Evolutionary conservation across 2,888 invertebrate species (phyloP).

Genomic region (Drosophila cyrtoloma): DNA sequence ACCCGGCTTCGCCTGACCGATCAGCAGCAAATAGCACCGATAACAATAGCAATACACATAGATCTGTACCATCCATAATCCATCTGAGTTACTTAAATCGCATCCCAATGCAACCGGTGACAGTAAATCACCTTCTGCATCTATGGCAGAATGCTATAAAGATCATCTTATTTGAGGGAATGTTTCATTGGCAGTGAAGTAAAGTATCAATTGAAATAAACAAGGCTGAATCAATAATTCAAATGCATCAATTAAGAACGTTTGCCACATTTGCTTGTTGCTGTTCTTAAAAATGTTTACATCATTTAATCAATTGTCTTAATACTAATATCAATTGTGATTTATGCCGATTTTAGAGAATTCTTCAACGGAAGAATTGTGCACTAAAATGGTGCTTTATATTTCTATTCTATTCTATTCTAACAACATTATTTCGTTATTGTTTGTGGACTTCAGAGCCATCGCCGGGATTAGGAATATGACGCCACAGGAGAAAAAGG

Average conservation of each 20-base stretch:
- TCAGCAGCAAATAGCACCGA: conserved; percentile 6
- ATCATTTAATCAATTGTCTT: background rate
- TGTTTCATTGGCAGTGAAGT: background rate
- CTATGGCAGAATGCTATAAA: background rate
- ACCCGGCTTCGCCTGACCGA: conserved; percentile 18
- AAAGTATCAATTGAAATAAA: background rate
- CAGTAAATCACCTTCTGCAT: background rate
- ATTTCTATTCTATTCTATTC: too few species aligned
- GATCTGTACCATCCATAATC: background rate
- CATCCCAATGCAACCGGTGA: background rate
- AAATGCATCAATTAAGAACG: background rate
- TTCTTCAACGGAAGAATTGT: background rate
- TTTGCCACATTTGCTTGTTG: background rate
- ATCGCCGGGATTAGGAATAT: background rate
- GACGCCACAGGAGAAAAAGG: conserved; percentile 51
- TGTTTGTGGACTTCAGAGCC: background rate
- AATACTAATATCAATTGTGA: background rate
- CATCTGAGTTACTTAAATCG: background rate
- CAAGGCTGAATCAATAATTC: background rate
- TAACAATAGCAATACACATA: background rate
- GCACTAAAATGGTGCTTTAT: too few species aligned
- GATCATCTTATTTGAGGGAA: background rate
- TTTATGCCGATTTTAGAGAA: background rate
- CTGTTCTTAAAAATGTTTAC: background rate
- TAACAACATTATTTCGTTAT: background rate